Percentiles rank a stretch among this genome's conserved stretches.
These are phyloP conservation scores for Anticlea derivata DNA, from an alignment of 2,888 invertebrate genomes.

Conservation along the genomic window DNA sequence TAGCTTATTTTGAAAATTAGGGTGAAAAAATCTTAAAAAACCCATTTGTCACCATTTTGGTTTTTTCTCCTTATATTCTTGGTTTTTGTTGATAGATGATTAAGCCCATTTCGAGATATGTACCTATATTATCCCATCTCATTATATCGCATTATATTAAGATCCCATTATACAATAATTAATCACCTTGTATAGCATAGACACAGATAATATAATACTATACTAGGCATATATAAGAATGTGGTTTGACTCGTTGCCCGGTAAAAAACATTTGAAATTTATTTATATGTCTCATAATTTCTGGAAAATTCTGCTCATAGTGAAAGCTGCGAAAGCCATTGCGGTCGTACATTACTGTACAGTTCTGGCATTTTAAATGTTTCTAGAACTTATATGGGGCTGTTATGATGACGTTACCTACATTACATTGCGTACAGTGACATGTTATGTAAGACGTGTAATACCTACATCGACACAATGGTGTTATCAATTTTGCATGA, in stretches of 20 bases:
- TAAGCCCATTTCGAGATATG: too few species aligned
- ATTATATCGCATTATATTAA: too few species aligned
- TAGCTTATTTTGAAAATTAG: too few species aligned
- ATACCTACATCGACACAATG: conserved; percentile 9
- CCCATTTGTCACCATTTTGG: too few species aligned
- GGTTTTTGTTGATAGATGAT: too few species aligned
- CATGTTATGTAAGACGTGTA: conserved; percentile 8
- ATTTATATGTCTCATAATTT: conserved; percentile 20
- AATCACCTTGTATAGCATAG: too few species aligned
- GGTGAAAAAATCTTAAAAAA: too few species aligned
- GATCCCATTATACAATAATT: too few species aligned
- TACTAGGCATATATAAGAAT: conserved; percentile 18
- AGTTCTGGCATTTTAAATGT: conserved; percentile 23
- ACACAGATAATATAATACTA: too few species aligned
- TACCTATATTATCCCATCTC: too few species aligned
- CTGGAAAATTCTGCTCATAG: conserved; percentile 35
- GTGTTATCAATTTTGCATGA: conserved; percentile 6
- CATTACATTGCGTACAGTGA: conserved; percentile 4
- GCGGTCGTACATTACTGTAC: conserved; percentile 16
- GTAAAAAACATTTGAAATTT: conserved; percentile 9
- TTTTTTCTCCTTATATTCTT: too few species aligned
- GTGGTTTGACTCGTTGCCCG: conserved; percentile 26
- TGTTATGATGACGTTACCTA: conserved; percentile 4
- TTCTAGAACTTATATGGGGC: conserved; percentile 21
- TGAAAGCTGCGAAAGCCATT: conserved; percentile 36